phyloP scores from a whole-genome alignment of 2,113 vertebrate species.

The Camelus bactrianus region DNA sequence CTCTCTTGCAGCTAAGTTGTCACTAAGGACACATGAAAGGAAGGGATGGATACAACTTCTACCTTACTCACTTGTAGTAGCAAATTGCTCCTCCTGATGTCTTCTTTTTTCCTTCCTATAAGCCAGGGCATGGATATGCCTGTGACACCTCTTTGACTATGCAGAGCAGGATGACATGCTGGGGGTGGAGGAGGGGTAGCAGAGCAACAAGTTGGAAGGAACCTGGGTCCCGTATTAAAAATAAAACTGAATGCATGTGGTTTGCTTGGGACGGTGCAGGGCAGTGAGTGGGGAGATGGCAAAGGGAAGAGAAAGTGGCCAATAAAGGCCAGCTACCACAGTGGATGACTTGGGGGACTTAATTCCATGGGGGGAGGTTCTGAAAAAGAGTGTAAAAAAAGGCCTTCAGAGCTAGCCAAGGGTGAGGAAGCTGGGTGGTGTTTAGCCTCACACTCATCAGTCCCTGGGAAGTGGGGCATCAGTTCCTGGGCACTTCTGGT shows the following conservation, averaged over 20 bases:
- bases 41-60: background rate
- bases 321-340: background rate
- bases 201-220: background rate
- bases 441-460: background rate
- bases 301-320: background rate
- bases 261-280: background rate
- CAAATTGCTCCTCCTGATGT: background rate
- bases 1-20: conserved; percentile 7
- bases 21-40: background rate
- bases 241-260: background rate
- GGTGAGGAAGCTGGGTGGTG: background rate
- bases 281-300: background rate
- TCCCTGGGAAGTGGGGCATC: background rate
- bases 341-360: background rate
- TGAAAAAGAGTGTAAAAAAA: background rate
- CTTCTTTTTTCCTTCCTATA: background rate
- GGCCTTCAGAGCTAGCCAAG: background rate
- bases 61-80: background rate
- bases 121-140: background rate
- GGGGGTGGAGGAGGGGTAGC: too few species aligned
- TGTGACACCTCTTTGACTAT: background rate
- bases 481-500: background rate
- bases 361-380: background rate
- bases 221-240: background rate
- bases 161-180: background rate